Evolutionary conservation across 2,797 vertebrate species (phyloP).

Genomic region (Hylomyscus alleni): DNA sequence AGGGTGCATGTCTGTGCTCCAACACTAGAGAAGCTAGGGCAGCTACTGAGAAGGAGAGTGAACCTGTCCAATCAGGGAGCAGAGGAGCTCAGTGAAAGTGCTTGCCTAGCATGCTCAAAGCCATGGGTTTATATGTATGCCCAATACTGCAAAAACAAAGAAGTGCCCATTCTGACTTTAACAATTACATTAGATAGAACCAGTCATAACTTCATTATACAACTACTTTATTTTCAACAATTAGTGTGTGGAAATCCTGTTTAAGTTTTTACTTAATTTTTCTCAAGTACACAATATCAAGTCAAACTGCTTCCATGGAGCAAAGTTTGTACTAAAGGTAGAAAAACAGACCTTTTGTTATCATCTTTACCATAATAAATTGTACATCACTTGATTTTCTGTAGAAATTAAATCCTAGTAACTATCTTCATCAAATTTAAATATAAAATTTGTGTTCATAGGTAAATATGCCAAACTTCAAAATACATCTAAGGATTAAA

Average conservation of each 20-base stretch:
- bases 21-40: background rate
- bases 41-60: background rate
- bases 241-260: constrained; percentile 16
- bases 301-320: background rate
- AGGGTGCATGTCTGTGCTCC: background rate
- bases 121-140: background rate
- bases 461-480: background rate
- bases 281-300: constrained; percentile 4
- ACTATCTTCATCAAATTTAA: constrained; percentile 39
- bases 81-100: background rate
- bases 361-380: constrained; percentile 18
- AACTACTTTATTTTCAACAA: constrained; percentile 11
- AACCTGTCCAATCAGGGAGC: background rate
- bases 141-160: background rate
- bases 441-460: background rate
- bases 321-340: background rate
- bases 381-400: constrained; percentile 43
- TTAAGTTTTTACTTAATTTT: constrained; percentile 54
- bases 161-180: background rate
- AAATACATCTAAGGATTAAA: background rate
- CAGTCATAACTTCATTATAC: constrained; percentile 17
- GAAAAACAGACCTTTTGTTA: background rate
- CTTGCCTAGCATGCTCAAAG: background rate
- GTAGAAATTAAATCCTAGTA: constrained; percentile 50
- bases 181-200: background rate